Evolutionary conservation across 2,113 vertebrate species (phyloP), one percentile per base, ranked within the genome.

Genomic region (Eudyptes chrysolophus): DNA sequence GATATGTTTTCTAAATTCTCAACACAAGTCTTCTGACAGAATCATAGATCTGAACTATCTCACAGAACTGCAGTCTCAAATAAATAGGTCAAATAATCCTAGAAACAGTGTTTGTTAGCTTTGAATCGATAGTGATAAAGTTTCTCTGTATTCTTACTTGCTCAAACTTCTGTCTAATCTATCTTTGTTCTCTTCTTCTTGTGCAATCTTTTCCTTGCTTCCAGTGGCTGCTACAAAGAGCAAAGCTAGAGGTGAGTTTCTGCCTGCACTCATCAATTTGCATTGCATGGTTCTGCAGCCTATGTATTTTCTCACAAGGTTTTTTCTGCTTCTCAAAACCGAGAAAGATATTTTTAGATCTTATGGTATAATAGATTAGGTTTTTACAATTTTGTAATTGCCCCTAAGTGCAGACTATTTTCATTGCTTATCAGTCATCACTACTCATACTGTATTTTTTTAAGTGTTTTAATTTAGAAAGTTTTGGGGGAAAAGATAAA

Each of bases 161-260:
- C 84, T 94, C 85, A 76, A 96, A 49, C 74, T 78, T 96, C 94
- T 97, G 32, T 96, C 98, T 98, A 98, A 98, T 92, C 85, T 93
- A 46, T 98, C 74, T 97, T 97, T 98, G 90, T 98, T 98, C 96
- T 98, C 98, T 98, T 98, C 97, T 97, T 95, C 97, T 98, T 98
- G 91, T 98, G 98, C 98, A 98, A 97, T 96, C 98, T 98, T 98
- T 98, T 96, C 88, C 97, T 97, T 98, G 98, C 96, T 95, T 96
- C 96, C 98, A 99, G 98, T 98, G 95, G 97, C 98, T 98, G 98
- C 98, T 96, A 97, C 98, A 94, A 99, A 98, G 98, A 98, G 71
- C 98, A 99, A 98, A 98, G 48, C 76, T 91, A 98, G 98, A 98
- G 98, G 98, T 99, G 98, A 99, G 98, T 97, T 96, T 92, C 44